Percentiles rank a stretch among this genome's conserved stretches.
Conservation (phyloP, 2,113 vertebrate genomes). For the Myotis brandtii region DNA sequence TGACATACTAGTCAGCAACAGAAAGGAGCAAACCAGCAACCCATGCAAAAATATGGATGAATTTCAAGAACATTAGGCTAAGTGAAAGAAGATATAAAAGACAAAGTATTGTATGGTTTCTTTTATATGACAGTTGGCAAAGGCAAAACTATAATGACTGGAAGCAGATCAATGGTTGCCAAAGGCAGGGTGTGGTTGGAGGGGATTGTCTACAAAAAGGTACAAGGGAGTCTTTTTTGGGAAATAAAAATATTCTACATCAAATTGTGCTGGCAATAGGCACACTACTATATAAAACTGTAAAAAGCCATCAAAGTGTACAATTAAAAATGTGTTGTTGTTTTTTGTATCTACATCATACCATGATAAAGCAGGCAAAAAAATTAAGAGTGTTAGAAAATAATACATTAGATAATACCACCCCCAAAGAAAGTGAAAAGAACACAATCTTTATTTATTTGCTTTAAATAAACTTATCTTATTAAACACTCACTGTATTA, state of each 20-base stretch:
- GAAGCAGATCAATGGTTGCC: neutral
- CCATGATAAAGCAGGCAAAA: neutral
- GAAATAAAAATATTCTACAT: neutral
- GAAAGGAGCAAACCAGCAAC: no score
- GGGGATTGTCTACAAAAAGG: neutral
- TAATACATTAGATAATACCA: neutral
- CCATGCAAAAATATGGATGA: neutral
- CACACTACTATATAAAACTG: neutral
- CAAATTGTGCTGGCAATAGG: neutral
- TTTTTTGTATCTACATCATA: neutral
- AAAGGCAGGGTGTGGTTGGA: neutral
- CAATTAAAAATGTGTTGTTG: neutral
- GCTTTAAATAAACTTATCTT: neutral
- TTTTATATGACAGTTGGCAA: neutral
- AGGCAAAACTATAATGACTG: neutral
- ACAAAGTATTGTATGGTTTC: neutral
- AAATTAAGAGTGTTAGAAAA: neutral
- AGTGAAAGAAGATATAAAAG: neutral
- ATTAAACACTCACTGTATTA: neutral
- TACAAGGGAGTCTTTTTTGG: fast-evolving
- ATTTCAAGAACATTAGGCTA: neutral
- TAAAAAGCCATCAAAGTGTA: neutral
- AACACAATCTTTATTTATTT: neutral
- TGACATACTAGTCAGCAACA: neutral
- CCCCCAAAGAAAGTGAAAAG: neutral